Percentiles rank a stretch among this genome's conserved stretches.
Evolutionary conservation across 2,888 invertebrate genomes (phyloP).

Genomic region (Chrysolina oricalcia): DNA sequence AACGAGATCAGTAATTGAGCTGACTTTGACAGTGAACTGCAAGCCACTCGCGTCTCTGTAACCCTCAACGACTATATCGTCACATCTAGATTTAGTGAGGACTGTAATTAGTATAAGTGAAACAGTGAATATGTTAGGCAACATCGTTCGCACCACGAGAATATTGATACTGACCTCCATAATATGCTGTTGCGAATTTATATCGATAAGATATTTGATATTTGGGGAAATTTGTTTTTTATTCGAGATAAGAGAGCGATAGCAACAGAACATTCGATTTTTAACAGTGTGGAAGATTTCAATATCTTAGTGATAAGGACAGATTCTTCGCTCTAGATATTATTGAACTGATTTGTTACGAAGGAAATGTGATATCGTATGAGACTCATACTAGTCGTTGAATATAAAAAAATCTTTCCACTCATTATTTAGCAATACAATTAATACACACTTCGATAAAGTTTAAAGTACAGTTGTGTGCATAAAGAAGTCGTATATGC

Average conservation of each 20-base stretch:
- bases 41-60: background rate
- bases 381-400: too few relatives aligned
- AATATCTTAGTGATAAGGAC: too few relatives aligned
- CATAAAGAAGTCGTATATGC: too few relatives aligned
- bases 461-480: too few relatives aligned
- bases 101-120: background rate
- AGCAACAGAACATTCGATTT: background rate
- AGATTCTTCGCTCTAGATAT: too few relatives aligned
- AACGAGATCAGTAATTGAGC: background rate
- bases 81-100: slow-evolving; percentile 4
- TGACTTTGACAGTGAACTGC: background rate
- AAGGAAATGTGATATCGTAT: too few relatives aligned
- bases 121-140: background rate
- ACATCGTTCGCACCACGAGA: background rate
- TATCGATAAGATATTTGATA: background rate
- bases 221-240: too few relatives aligned
- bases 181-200: background rate
- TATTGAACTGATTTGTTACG: too few relatives aligned
- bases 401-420: too few relatives aligned
- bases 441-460: too few relatives aligned
- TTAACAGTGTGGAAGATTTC: too few relatives aligned
- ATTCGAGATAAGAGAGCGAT: background rate
- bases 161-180: background rate
- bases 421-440: too few relatives aligned
- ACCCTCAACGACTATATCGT: slow-evolving; percentile 13